Evolutionary conservation across 1,140 invertebrate species (phyloP), one percentile per base, ranked within the genome.

Genomic region (Atta texana): DNA sequence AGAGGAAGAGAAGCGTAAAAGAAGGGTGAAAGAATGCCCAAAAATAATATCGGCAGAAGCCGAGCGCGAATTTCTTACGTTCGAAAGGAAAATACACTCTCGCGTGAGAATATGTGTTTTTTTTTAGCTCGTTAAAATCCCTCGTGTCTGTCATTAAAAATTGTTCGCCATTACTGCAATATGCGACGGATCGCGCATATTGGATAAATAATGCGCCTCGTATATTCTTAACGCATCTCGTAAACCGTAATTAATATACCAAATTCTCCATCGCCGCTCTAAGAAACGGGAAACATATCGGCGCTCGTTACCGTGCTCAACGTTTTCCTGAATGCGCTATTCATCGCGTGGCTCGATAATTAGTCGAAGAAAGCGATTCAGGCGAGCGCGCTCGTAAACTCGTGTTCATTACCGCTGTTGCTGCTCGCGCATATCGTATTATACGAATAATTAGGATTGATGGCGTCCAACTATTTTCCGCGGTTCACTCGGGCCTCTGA

Each of bases 261-360:
- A 44, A 81, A 81, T 81, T 81, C 77, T 57, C 28, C 64, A 34
- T 16, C 31, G 31, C 4, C 78, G 66, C 31, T 64, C 24, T 28
- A 71, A 81, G 51, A 71, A 71, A 71, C 51, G 66, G 63, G 78
- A 71, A 81, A 81, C 31, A 16, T 81, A 81, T 81, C 64, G 78
- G 34, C 61, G 51, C 53, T 80, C 66, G 24, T 57, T 81, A 69
- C 64, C 77, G 63, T 57, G 49, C 7, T 10, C 64, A 24, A 57
- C 77, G 31, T 81, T 69, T 81, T 81, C 63, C 49, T 81, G 49
- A 81, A 81, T 71, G 78, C 31, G 66, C 78, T 24, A 81, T 81
- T 81, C 64, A 81, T 81, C 78, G 78, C 21, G 34, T 61, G 49
- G 49, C 51, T n/a, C 77, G 77, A 81, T 71, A 71, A 81, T 81